phyloP scores from a whole-genome alignment of 2,113 vertebrate species.

The Hepsetus odoe region DNA sequence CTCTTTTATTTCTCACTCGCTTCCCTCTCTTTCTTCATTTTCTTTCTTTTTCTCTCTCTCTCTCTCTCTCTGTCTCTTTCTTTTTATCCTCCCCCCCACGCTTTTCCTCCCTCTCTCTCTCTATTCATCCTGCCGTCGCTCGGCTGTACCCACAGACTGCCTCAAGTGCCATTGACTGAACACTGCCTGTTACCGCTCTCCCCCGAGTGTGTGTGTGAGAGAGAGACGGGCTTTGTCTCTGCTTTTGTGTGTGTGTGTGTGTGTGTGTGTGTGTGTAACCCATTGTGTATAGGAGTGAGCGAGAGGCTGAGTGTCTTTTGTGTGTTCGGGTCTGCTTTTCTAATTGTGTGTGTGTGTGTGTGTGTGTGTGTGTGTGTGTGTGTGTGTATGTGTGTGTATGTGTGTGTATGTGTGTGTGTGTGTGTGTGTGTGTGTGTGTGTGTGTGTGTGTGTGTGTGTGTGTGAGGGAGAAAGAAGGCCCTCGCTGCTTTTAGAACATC shows the following conservation, averaged over 20 bases:
- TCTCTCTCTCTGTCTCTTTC: slow-evolving; percentile 30
- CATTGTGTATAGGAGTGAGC: slow-evolving; percentile 44
- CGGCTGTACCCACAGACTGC: slow-evolving; percentile 47
- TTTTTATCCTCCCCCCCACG: slow-evolving; percentile 24
- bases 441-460: neutral
- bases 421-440: neutral
- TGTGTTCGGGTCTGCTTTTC: slow-evolving; percentile 33
- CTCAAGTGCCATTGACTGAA: slow-evolving; percentile 62
- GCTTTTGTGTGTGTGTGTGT: slow-evolving; percentile 35
- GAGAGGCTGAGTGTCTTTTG: slow-evolving; percentile 45
- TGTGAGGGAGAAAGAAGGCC: neutral
- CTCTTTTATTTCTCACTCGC: too few species aligned
- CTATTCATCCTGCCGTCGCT: slow-evolving; percentile 51
- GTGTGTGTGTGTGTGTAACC: slow-evolving; percentile 42
- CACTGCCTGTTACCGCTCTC: slow-evolving; percentile 49
- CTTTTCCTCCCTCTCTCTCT: slow-evolving; percentile 28
- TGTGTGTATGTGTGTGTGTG: neutral
- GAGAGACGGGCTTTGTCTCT: slow-evolving; percentile 41
- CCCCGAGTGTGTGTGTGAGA: slow-evolving; percentile 27
- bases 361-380: slow-evolving; percentile 4
- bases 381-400: neutral
- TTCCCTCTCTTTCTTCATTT: too few species aligned
- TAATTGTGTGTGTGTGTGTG: slow-evolving; percentile 35
- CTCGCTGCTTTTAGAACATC: slow-evolving; percentile 13
- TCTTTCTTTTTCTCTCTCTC: neutral